Conservation (phyloP, 2,113 vertebrate genomes). For the Amphilophus citrinellus region DNA sequence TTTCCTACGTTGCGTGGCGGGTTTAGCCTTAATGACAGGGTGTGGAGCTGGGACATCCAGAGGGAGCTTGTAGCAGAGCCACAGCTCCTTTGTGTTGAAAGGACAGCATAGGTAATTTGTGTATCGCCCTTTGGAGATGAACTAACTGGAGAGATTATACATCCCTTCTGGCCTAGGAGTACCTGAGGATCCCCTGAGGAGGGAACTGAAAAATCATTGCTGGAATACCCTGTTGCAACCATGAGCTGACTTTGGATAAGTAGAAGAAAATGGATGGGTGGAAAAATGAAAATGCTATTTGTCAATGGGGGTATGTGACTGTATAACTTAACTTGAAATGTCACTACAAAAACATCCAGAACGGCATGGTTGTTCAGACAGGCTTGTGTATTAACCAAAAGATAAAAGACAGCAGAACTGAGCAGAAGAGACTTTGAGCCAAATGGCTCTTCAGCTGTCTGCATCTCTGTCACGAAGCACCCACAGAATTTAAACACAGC, state of each 20-base stretch:
- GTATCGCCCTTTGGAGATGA: too few species aligned
- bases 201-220: too few species aligned
- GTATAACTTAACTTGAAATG: neutral
- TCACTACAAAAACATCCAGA: neutral
- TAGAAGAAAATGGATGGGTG: neutral
- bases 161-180: too few species aligned
- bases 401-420: neutral
- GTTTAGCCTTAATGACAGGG: too few species aligned
- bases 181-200: too few species aligned
- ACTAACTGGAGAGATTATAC: too few species aligned
- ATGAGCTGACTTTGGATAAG: neutral
- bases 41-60: too few species aligned
- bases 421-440: neutral
- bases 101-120: too few species aligned
- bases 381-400: neutral
- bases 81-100: too few species aligned
- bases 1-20: too few species aligned
- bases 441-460: neutral
- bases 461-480: neutral
- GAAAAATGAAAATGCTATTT: neutral
- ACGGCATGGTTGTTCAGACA: neutral
- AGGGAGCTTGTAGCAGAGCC: too few species aligned
- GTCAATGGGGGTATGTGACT: too few species aligned
- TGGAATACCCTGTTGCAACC: neutral
- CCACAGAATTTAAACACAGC: neutral